Percentiles rank a stretch among this genome's conserved stretches.
Conservation (phyloP, 1,140 invertebrate genomes). For the Pemphigus obesinymphae region DNA sequence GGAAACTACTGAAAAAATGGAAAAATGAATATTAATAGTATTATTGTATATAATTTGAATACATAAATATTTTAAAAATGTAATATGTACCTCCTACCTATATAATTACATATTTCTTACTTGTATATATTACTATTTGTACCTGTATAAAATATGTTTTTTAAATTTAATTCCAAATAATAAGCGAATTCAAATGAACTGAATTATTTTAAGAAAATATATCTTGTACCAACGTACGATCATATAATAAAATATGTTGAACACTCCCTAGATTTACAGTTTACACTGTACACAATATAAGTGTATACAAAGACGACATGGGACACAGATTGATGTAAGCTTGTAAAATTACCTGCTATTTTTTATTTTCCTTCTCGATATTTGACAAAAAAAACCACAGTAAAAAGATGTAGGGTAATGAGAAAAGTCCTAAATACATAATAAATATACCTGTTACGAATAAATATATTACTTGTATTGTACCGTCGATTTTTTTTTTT, state of each 20-base stretch:
- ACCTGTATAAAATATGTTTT: too few species aligned
- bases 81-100: too few species aligned
- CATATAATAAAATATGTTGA: not conserved
- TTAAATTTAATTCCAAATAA: too few species aligned
- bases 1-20: too few species aligned
- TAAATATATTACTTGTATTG: not conserved
- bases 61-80: too few species aligned
- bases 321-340: not conserved
- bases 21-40: too few species aligned
- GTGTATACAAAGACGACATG: not conserved
- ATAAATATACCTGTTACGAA: not conserved
- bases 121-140: not conserved
- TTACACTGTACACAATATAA: too few species aligned
- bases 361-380: not conserved
- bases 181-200: not conserved
- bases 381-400: not conserved
- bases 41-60: too few species aligned
- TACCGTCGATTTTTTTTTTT: not conserved
- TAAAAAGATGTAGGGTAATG: not conserved
- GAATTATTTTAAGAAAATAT: not conserved
- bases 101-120: not conserved
- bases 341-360: not conserved
- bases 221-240: not conserved
- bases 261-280: not conserved
- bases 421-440: not conserved